These are phyloP conservation scores for Sylvicola cinctus DNA, from an alignment of 2,888 invertebrate genomes.

Conservation along the genomic window DNA sequence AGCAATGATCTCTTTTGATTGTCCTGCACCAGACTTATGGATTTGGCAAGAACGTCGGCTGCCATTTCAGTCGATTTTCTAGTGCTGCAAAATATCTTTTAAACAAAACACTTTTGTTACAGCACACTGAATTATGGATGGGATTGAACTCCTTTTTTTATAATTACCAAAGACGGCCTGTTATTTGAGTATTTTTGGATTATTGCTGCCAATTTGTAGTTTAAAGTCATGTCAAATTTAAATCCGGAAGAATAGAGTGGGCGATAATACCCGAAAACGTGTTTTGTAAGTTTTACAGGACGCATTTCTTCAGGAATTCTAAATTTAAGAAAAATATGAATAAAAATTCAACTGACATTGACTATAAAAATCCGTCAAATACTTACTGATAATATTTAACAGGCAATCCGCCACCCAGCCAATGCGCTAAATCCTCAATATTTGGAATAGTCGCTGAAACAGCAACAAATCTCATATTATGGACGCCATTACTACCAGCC, in stretches of 20 bases:
- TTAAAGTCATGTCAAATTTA: conserved; percentile 57
- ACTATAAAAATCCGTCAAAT: too few species aligned
- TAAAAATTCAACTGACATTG: too few species aligned
- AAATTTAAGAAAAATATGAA: conserved; percentile 8
- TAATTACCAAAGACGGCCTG: conserved; percentile 46
- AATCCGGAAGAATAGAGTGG: conserved; percentile 36
- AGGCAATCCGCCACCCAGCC: too few species aligned
- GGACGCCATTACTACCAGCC: too few species aligned
- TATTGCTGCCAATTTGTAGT: conserved; percentile 46
- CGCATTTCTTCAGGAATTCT: conserved; percentile 51
- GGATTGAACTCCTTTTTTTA: conserved; percentile 4
- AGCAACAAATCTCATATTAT: conserved; percentile 38
- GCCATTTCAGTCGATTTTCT: conserved; percentile 52
- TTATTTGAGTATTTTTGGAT: conserved; percentile 47
- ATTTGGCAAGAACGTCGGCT: conserved; percentile 27
- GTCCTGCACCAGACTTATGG: conserved; percentile 25
- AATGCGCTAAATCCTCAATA: conserved; percentile 49
- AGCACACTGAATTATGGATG: conserved; percentile 2
- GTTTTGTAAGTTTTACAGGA: conserved; percentile 48
- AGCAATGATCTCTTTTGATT: neutral
- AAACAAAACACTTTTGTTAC: too few species aligned
- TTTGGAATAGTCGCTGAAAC: conserved; percentile 65
- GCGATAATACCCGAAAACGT: conserved; percentile 49
- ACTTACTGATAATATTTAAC: too few species aligned
- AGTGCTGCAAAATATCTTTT: conserved; percentile 55